These are phyloP conservation scores for Rosalia funebris DNA, from an alignment of 2,888 invertebrate genomes.

Conservation along the genomic window DNA sequence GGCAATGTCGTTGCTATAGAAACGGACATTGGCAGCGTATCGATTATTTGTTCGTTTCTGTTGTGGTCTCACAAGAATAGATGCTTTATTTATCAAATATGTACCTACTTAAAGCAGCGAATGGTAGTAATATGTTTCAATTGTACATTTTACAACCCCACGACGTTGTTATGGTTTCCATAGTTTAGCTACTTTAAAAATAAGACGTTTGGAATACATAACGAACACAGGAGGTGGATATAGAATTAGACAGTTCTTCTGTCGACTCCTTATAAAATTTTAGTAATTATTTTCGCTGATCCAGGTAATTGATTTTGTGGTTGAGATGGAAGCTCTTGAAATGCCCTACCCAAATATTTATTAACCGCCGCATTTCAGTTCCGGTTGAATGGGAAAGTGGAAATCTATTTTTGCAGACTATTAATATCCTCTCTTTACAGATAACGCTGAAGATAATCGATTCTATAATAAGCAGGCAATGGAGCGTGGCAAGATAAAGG, in stretches of 20 bases:
- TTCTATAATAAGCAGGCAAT: constrained; percentile 25
- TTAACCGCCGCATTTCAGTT: constrained; percentile 8
- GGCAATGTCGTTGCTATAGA: too few relatives aligned
- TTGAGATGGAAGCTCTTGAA: constrained; percentile 1
- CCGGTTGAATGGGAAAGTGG: constrained; percentile 12
- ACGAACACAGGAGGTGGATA: too few relatives aligned
- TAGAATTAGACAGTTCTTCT: not conserved
- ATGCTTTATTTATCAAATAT: too few relatives aligned
- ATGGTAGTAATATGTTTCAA: too few relatives aligned
- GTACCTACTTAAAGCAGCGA: too few relatives aligned
- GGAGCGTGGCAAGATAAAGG: constrained; percentile 16
- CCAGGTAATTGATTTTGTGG: constrained; percentile 2
- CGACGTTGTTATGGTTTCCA: too few relatives aligned
- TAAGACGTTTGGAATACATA: too few relatives aligned
- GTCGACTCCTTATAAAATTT: not conserved
- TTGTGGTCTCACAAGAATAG: too few relatives aligned
- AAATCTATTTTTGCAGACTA: constrained; percentile 22
- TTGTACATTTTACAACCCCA: too few relatives aligned
- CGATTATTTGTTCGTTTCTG: too few relatives aligned
- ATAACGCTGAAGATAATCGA: constrained; percentile 23
- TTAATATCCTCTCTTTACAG: constrained; percentile 20
- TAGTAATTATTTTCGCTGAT: not conserved
- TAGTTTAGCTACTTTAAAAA: too few relatives aligned
- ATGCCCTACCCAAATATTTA: constrained; percentile 13
- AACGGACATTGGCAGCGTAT: too few relatives aligned